Evolutionary conservation across 2,113 vertebrate genomes (phyloP).

Genomic region (Delphinus delphis): DNA sequence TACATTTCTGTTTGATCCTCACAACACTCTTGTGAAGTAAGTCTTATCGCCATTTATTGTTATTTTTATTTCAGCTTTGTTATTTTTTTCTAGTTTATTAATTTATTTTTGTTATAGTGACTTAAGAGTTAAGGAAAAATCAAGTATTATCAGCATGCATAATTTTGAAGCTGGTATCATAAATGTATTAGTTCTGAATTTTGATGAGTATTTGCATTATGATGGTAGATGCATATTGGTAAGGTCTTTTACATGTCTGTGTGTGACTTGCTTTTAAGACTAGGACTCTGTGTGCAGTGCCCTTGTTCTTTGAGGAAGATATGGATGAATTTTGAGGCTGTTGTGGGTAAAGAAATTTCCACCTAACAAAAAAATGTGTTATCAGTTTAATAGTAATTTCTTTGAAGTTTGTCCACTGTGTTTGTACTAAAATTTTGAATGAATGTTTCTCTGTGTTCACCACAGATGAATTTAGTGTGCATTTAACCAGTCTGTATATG

Average conservation of each 20-base stretch:
- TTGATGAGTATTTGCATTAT: neutral
- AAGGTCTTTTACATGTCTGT: neutral
- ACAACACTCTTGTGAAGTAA: neutral
- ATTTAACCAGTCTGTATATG: neutral
- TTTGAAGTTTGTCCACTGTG: neutral
- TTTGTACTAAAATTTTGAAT: constrained; percentile 16
- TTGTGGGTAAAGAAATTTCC: neutral
- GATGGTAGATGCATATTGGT: neutral
- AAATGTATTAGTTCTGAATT: neutral
- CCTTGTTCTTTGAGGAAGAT: neutral
- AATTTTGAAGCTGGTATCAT: neutral
- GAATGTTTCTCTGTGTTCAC: neutral
- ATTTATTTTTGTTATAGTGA: neutral
- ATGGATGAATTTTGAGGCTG: neutral
- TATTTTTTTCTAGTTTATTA: neutral
- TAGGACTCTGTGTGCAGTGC: neutral
- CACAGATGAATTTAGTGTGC: neutral
- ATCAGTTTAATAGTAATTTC: neutral
- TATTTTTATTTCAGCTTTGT: constrained; percentile 31
- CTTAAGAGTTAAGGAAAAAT: neutral
- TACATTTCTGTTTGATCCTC: neutral
- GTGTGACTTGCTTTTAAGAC: constrained; percentile 30
- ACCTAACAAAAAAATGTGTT: neutral
- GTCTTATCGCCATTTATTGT: neutral
- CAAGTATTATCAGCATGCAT: neutral